Conservation (phyloP, 2,888 invertebrate genomes). For the Phlogophora meticulosa region DNA sequence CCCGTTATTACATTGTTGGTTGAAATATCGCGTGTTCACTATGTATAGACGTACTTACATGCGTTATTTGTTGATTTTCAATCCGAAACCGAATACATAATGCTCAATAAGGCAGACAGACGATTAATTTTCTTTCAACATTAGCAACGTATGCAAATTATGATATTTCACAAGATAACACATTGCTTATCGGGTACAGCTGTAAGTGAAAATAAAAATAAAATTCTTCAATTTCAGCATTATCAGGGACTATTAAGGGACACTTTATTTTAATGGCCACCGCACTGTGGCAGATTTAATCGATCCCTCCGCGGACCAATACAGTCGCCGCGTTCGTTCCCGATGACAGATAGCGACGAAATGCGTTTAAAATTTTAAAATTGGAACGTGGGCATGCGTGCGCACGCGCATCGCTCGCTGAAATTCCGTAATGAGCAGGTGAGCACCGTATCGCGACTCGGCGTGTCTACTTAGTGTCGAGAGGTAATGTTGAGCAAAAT, state of each 20-base stretch:
- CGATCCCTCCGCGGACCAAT: slow-evolving; percentile 73
- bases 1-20: slow-evolving; percentile 60
- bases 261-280: slow-evolving; percentile 85
- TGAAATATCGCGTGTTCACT: slow-evolving; percentile 62
- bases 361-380: slow-evolving; percentile 84
- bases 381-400: slow-evolving; percentile 77
- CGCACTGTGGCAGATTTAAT: slow-evolving; percentile 85
- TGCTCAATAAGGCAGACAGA: slow-evolving; percentile 59
- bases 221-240: slow-evolving; percentile 74
- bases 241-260: slow-evolving; percentile 82
- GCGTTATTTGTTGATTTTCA: slow-evolving; percentile 63
- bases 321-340: slow-evolving; percentile 78
- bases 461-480: slow-evolving; percentile 84
- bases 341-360: slow-evolving; percentile 88
- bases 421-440: slow-evolving; percentile 86
- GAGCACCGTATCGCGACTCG: slow-evolving; percentile 77
- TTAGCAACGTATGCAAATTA: slow-evolving; percentile 69
- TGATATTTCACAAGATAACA: slow-evolving; percentile 67
- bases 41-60: slow-evolving; percentile 41
- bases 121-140: slow-evolving; percentile 66
- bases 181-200: slow-evolving; percentile 69
- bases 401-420: slow-evolving; percentile 76
- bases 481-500: slow-evolving; percentile 74
- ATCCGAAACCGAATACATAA: slow-evolving; percentile 66
- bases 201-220: slow-evolving; percentile 69